These are phyloP conservation scores for Mola mola DNA, from an alignment of 2,113 vertebrate genomes.

Conservation along the genomic window DNA sequence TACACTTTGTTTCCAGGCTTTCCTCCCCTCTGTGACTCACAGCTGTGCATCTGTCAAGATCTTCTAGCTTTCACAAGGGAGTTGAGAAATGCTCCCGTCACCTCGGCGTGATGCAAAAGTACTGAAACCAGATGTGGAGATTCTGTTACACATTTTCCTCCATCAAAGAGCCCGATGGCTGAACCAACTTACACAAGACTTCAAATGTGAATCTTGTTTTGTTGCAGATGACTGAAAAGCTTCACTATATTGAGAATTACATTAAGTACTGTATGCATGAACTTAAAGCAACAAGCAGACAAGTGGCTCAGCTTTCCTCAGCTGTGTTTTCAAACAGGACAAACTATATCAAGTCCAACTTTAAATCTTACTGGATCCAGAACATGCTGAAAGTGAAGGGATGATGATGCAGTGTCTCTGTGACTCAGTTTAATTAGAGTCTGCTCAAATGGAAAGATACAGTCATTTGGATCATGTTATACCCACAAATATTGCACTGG, in stretches of 20 bases:
- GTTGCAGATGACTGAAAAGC: constrained; percentile 11
- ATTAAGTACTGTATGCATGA: not conserved
- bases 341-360: constrained; percentile 12
- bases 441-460: not conserved
- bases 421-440: not conserved
- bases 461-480: constrained; percentile 2
- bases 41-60: not conserved
- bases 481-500: not conserved
- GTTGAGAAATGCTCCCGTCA: not conserved
- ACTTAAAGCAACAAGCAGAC: not conserved
- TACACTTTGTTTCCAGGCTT: constrained; percentile 9
- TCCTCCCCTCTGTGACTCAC: constrained; percentile 20
- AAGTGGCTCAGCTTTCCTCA: not conserved
- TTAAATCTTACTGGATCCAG: constrained; percentile 5
- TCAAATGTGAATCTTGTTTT: not conserved
- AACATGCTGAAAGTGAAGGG: not conserved
- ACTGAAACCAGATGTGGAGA: constrained; percentile 38
- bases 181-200: constrained; percentile 10
- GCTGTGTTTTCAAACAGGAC: constrained; percentile 16
- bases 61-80: constrained; percentile 4
- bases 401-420: not conserved
- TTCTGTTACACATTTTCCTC: constrained; percentile 23
- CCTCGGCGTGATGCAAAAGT: constrained; percentile 7
- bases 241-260: not conserved
- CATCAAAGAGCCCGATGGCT: not conserved